These are phyloP conservation scores for Caerostris extrusa DNA, from an alignment of 1,140 invertebrate species.

Conservation along the genomic window DNA sequence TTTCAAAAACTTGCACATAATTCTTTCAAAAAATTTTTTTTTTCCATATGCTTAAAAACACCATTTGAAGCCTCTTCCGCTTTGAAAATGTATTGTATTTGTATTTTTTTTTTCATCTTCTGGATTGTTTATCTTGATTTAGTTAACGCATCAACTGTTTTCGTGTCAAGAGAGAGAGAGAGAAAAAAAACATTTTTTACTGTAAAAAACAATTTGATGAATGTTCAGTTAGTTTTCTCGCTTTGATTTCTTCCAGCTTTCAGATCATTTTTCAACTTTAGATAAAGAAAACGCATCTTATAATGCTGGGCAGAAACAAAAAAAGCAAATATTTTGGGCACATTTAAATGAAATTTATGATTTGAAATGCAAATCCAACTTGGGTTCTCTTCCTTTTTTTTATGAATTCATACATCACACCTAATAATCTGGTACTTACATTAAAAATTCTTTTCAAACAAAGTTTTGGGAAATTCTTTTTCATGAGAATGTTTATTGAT, in stretches of 20 bases:
- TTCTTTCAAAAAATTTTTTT: too few relatives aligned
- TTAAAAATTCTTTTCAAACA: neutral
- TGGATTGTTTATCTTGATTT: neutral
- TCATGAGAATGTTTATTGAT: neutral
- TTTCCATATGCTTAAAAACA: too few relatives aligned
- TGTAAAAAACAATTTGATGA: neutral
- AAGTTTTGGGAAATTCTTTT: neutral
- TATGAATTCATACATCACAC: neutral
- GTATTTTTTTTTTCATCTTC: too few relatives aligned
- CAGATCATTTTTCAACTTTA: neutral
- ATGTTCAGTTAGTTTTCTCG: neutral
- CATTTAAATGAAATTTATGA: constrained; percentile 44
- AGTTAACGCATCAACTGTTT: neutral
- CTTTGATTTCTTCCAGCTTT: neutral
- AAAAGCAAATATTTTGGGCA: neutral
- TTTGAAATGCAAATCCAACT: constrained; percentile 38
- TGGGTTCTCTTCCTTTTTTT: neutral
- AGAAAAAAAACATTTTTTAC: neutral
- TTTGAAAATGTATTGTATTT: too few relatives aligned
- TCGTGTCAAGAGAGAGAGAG: neutral
- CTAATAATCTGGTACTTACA: neutral
- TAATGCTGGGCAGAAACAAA: neutral
- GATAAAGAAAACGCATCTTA: neutral
- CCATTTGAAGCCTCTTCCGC: too few relatives aligned
- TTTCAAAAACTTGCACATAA: too few relatives aligned